Conservation (phyloP, 1,140 invertebrate genomes). For the Drosophila equinoxialis region DNA sequence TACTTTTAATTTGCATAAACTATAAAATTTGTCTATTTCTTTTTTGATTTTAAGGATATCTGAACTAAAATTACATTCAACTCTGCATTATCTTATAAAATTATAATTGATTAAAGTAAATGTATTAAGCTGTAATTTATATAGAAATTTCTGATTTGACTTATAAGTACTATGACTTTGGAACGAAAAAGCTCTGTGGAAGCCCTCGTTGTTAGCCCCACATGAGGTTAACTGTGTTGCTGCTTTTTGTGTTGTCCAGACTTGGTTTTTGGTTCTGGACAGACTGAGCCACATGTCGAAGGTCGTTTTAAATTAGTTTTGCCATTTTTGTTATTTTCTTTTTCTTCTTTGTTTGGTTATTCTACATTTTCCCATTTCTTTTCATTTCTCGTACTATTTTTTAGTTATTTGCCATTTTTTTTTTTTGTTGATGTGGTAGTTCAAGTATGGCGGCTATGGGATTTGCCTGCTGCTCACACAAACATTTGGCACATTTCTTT, state of each 20-base stretch:
- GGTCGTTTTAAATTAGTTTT: conserved; percentile 79
- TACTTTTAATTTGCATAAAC: too few relatives aligned
- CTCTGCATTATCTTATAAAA: too few relatives aligned
- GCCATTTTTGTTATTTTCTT: conserved; percentile 37
- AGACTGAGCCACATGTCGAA: conserved; percentile 57
- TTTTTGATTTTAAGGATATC: neutral
- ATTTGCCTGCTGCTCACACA: conserved; percentile 38
- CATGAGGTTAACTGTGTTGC: conserved; percentile 1
- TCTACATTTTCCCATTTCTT: conserved; percentile 28
- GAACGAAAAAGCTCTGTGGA: neutral
- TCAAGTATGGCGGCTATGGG: conserved; percentile 34
- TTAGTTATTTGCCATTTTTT: neutral
- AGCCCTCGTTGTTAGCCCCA: conserved; percentile 9
- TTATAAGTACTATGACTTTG: neutral
- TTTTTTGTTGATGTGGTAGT: neutral
- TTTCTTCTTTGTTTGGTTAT: conserved; percentile 2
- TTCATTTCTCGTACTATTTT: conserved; percentile 35
- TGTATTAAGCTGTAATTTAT: too few relatives aligned
- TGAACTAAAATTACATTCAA: too few relatives aligned
- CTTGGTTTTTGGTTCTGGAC: conserved; percentile 41
- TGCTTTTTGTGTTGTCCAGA: neutral
- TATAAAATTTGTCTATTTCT: neutral
- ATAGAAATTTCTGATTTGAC: too few relatives aligned
- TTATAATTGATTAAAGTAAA: too few relatives aligned
- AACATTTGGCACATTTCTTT: conserved; percentile 15